Conservation (phyloP, 2,113 vertebrate species). For the Tupaia chinensis region DNA sequence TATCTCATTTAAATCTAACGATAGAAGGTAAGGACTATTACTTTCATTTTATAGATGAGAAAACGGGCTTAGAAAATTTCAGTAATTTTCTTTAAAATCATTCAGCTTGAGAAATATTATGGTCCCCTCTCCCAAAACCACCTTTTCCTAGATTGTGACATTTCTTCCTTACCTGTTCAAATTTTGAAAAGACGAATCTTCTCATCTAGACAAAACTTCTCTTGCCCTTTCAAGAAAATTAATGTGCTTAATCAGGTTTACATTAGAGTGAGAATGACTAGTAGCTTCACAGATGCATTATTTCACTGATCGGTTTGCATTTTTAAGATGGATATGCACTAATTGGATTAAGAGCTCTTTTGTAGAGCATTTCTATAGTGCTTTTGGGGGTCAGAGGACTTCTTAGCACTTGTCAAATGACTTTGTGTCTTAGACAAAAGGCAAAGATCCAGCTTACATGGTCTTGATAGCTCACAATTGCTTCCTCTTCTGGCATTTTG, state of each 20-base stretch:
- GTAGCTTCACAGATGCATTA: background rate
- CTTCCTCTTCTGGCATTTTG: background rate
- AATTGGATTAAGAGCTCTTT: background rate
- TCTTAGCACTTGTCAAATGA: background rate
- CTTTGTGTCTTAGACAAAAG: background rate
- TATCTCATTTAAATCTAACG: constrained; percentile 1
- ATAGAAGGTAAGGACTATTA: background rate
- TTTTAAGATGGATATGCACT: background rate
- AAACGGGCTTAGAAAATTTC: background rate
- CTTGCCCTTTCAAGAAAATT: background rate
- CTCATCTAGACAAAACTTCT: background rate
- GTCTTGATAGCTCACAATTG: background rate
- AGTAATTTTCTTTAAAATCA: background rate
- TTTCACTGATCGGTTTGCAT: background rate
- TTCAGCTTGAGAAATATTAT: background rate
- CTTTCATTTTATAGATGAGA: background rate
- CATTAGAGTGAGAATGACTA: background rate
- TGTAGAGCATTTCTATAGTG: background rate
- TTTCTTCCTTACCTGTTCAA: background rate
- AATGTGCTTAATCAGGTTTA: background rate
- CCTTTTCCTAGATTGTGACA: background rate
- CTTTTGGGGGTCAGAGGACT: background rate
- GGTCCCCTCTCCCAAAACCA: background rate
- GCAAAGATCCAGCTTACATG: background rate
- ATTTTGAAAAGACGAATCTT: background rate